Base-by-base conservation (phyloP, 2,113 vertebrate species). In the Butastur rufipennis region DNA sequence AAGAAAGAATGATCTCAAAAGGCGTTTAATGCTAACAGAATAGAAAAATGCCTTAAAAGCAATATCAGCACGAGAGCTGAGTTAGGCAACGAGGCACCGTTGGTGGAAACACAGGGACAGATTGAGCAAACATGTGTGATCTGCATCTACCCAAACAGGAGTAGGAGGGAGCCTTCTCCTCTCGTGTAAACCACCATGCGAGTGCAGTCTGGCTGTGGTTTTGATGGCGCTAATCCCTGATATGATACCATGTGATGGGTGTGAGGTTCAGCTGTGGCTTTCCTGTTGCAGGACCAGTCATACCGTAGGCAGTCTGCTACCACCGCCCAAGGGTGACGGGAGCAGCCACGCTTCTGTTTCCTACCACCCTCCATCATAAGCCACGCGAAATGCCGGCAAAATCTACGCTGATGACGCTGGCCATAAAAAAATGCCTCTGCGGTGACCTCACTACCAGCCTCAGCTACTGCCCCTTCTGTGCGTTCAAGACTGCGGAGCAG, bases 321-420 rank as follows among this genome's bases (percentile, higher is more conserved):
- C 26, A 7, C 23, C 45, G 62, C 45, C 45, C 32, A 52, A 67
- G 22, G 50, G 10, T 86, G 87, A 26, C 21, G n/a, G 38, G 0
- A 4, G 21, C 25, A 18, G 7, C 8, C 0, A 2, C 0, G 1
- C 20, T 79, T 81, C 61, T 74, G 27, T 42, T n/a, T 62, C 47
- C 38, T 74, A 9, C 22, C 20, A 3, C 2, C 15, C 11, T 6
- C 13, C 19, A 18, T 65, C 40, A 40, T 43, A 59, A 77, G 0
- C 8, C 22, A 0, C 26, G 42, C 36, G 67, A 77, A 83, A 80
- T 59, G 23, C 13, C 62, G 16, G 22, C 26, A 32, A 73, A 63
- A 10, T 42, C 38, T 43, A 25, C 16, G 5, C 26, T 17, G 68
- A 34, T 70, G 38, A 21, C 7, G 21, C 15, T n/a, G 52, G 5